Conservation (phyloP, 1,140 invertebrate genomes). For the Epicauta chinensis region DNA sequence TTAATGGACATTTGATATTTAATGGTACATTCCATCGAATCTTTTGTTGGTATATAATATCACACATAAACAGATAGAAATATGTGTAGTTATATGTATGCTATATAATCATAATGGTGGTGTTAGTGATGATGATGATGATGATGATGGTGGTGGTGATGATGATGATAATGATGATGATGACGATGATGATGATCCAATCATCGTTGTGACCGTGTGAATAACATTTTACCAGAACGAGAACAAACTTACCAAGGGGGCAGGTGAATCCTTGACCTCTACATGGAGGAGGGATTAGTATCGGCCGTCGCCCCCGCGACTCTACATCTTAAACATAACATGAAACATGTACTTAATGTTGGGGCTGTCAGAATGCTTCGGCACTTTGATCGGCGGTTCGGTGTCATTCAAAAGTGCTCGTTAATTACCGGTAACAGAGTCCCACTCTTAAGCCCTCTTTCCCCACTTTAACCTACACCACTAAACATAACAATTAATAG, state of each 20-base stretch:
- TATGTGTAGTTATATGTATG: too few relatives aligned
- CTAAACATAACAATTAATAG: slow-evolving; percentile 12
- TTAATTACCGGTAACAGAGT: slow-evolving; percentile 16
- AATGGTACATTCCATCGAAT: too few relatives aligned
- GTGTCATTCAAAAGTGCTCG: slow-evolving; percentile 15
- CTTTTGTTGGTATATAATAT: too few relatives aligned
- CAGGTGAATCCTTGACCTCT: slow-evolving; percentile 14
- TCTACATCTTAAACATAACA: slow-evolving; percentile 11
- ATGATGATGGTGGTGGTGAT: too few relatives aligned
- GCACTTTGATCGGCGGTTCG: slow-evolving; percentile 13
- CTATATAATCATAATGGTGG: too few relatives aligned
- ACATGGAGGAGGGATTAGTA: slow-evolving; percentile 13
- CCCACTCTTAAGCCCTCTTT: slow-evolving; percentile 1
- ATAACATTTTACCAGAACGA: slow-evolving; percentile 14
- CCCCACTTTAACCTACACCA: not conserved
- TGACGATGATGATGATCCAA: not conserved
- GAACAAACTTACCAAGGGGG: slow-evolving; percentile 12
- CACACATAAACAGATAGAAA: too few relatives aligned
- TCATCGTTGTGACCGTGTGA: slow-evolving; percentile 12
- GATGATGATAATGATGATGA: too few relatives aligned
- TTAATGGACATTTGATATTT: slow-evolving; percentile 9
- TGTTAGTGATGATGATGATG: too few relatives aligned
- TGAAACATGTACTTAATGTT: slow-evolving; percentile 11
- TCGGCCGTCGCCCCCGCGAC: slow-evolving; percentile 15
- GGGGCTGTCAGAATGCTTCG: slow-evolving; percentile 10